These are phyloP conservation scores for Tachina fera DNA, from an alignment of 2,888 invertebrate genomes.

Conservation along the genomic window DNA sequence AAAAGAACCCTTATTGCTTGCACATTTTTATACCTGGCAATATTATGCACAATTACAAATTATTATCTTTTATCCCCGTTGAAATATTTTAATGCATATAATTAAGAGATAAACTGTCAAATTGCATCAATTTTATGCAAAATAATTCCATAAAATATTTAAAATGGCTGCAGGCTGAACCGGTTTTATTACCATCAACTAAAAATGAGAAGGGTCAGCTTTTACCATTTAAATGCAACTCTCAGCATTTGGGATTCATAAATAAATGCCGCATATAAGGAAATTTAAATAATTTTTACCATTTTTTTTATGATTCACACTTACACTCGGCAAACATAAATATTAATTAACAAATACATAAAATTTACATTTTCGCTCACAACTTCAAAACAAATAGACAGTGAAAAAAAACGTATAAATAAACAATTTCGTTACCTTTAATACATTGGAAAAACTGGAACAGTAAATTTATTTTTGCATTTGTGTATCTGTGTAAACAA, in stretches of 20 bases:
- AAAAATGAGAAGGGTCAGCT: background rate
- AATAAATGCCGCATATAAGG: conserved; percentile 31
- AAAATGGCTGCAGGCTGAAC: conserved; percentile 16
- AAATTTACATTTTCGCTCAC: conserved; percentile 35
- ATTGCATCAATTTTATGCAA: conserved; percentile 80
- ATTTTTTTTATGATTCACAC: conserved; percentile 44
- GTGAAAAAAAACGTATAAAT: conserved; percentile 35
- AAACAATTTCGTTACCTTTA: conserved; percentile 65
- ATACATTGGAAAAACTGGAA: conserved; percentile 18
- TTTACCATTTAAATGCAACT: conserved; percentile 15
- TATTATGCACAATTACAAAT: background rate
- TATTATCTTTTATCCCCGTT: conserved; percentile 8
- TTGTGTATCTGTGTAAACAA: conserved; percentile 19
- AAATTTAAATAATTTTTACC: conserved; percentile 39
- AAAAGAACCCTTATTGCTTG: background rate
- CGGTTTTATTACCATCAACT: conserved; percentile 20
- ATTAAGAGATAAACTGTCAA: conserved; percentile 77
- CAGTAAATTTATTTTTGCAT: background rate
- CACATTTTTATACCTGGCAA: background rate
- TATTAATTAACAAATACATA: conserved; percentile 61
- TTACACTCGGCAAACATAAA: conserved; percentile 43
- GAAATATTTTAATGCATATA: conserved; percentile 49
- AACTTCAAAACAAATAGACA: background rate
- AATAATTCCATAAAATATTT: conserved; percentile 61
- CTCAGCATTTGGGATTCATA: conserved; percentile 68